Conservation (phyloP, 2,797 vertebrate genomes). For the Adrianichthys oophorus region DNA sequence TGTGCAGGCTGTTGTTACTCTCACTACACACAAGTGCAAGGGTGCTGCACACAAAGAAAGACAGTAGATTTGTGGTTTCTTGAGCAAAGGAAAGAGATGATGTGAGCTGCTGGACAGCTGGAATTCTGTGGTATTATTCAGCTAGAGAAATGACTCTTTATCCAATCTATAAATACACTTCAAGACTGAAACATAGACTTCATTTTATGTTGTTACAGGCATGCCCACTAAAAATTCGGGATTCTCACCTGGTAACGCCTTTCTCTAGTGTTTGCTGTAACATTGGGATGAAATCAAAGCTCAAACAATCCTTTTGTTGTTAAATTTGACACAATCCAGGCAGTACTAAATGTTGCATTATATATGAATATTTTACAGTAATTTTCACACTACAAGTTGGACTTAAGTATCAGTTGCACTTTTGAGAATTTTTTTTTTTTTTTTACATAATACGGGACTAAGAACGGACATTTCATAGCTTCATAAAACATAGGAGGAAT, state of each 20-base stretch:
- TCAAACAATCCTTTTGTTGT: not conserved
- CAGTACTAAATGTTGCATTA: too few relatives aligned
- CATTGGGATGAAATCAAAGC: constrained; percentile 21
- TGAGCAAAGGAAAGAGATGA: constrained; percentile 4
- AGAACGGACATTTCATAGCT: too few relatives aligned
- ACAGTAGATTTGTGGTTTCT: not conserved
- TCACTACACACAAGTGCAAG: constrained; percentile 15
- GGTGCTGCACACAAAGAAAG: constrained; percentile 7
- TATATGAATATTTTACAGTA: too few relatives aligned
- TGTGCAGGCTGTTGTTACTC: constrained; percentile 33
- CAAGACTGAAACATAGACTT: constrained; percentile 6
- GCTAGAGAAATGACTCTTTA: constrained; percentile 18
- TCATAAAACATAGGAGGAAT: too few relatives aligned
- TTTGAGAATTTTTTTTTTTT: too few relatives aligned
- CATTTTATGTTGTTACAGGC: not conserved
- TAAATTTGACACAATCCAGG: too few relatives aligned
- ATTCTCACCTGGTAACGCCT: constrained; percentile 23
- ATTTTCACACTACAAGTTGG: too few relatives aligned
- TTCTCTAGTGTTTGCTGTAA: constrained; percentile 13
- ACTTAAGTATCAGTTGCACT: too few relatives aligned
- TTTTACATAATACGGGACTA: too few relatives aligned
- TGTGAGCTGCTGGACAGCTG: constrained; percentile 20
- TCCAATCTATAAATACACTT: constrained; percentile 19
- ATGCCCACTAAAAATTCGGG: not conserved
- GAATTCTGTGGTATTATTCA: constrained; percentile 29